Base-by-base conservation (phyloP, 2,113 vertebrate species). In the Solenodon paradoxus region DNA sequence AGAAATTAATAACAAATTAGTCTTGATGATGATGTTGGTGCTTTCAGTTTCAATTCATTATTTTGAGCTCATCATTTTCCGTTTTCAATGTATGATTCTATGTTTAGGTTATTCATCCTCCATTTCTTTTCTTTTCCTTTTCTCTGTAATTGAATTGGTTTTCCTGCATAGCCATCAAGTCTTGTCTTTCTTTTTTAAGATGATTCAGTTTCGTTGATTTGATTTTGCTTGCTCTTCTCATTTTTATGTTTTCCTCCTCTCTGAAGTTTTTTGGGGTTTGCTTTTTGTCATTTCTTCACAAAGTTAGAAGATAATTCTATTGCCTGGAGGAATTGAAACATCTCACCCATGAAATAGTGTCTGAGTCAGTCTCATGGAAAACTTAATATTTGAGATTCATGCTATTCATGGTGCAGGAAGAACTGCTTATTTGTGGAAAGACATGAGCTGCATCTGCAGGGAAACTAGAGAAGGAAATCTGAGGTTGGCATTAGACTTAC, bases 211-310 rank as follows among this genome's bases (percentile, higher is more conserved):
- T 74, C 35, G 8, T 69, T 51, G 63, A 4, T 72, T 82, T 57
- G 26, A 24, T 49, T 68, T 92, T 92, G 9, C 32, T 53, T 35
- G 17, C 2, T 68, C 42, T 81, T 88, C 40, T 90, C 4, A 49
- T 82, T 81, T 78, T 88, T 51, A 13, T 42, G 2, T 68, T 51
- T 49, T 35, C 38, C 47, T 19, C 55, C 53, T 71, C 19, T 88
- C 49, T 20, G 12, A 75, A 28, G 19, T 90, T 72, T 86, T 61
- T 71, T 47, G 51, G 26, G 3, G 19, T 82, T 96, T 88, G 13
- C 16, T 71, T 74, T 92, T 95, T 57, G 71, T 95, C 38, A 49
- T 91, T 88, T 95, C 40, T 63, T 94, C n/a, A 15, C 63, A 95
- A 72, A 63, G 51, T 49, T 63, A 51, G 49, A 81, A 57, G 16